These are phyloP conservation scores for Plotosus lineatus DNA, from an alignment of 2,113 vertebrate genomes.

Conservation along the genomic window DNA sequence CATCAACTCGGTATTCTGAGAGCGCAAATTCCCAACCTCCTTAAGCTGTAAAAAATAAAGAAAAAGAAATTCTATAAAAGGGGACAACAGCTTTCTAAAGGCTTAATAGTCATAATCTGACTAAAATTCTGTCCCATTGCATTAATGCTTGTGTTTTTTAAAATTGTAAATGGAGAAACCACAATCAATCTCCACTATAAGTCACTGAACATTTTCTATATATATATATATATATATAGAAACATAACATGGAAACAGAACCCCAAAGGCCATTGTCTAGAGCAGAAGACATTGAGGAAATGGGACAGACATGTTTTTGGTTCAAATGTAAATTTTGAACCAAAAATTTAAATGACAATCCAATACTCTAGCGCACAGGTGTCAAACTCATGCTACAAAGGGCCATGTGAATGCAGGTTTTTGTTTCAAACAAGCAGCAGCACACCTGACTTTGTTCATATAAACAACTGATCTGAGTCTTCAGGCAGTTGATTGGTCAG, in stretches of 20 bases:
- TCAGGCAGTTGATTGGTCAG: too few species aligned
- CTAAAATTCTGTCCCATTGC: background rate
- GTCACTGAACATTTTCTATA: background rate
- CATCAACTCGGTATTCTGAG: slow-evolving; percentile 60
- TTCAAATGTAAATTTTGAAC: slow-evolving; percentile 1
- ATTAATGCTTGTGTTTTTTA: background rate
- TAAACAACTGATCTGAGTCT: too few species aligned
- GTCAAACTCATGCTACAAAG: too few species aligned
- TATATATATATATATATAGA: too few species aligned
- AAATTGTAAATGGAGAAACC: background rate
- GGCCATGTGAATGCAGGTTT: too few species aligned
- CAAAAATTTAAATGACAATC: slow-evolving; percentile 20
- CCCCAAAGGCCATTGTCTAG: background rate
- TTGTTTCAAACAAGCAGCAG: too few species aligned
- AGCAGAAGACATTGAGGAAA: background rate
- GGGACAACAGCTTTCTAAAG: background rate
- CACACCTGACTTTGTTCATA: too few species aligned
- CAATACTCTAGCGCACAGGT: too few species aligned
- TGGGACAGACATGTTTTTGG: background rate
- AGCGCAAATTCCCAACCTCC: slow-evolving; percentile 62
- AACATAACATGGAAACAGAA: background rate
- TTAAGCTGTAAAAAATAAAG: slow-evolving; percentile 55
- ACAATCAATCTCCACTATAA: too few species aligned
- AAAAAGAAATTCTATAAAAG: background rate
- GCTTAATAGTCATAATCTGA: background rate